A percentile compares a stretch with the other conserved stretches of the same genome.
Conservation (phyloP, 92 coral and sea anemone genomes). For the Desmophyllum pertusum region DNA sequence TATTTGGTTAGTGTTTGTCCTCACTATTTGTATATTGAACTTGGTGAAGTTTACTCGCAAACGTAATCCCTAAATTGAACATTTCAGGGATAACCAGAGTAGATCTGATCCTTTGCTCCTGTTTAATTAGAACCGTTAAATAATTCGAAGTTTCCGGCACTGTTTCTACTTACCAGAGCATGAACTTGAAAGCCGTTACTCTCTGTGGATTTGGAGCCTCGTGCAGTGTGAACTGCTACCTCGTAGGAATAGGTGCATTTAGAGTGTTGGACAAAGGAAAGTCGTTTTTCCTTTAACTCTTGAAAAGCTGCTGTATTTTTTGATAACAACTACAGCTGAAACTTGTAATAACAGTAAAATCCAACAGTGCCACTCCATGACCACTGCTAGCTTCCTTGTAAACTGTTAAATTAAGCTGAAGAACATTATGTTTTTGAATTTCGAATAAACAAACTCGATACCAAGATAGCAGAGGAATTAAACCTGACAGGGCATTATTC, state of each 20-base stretch:
- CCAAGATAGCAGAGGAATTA: neutral
- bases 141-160: too few relatives aligned
- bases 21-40: too few relatives aligned
- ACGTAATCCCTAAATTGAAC: too few relatives aligned
- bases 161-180: slow-evolving; percentile 58
- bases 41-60: too few relatives aligned
- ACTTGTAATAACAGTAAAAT: neutral
- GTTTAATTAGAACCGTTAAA: too few relatives aligned
- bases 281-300: slow-evolving; percentile 6
- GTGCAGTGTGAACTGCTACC: slow-evolving; percentile 80
- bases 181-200: slow-evolving; percentile 74
- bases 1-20: too few relatives aligned
- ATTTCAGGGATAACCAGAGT: too few relatives aligned
- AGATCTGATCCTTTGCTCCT: too few relatives aligned
- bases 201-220: slow-evolving; percentile 87
- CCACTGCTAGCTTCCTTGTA: neutral
- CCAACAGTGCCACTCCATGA: slow-evolving; percentile 19
- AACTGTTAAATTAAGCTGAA: neutral
- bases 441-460: neutral
- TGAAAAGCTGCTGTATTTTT: neutral
- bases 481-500: neutral
- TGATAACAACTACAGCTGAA: neutral
- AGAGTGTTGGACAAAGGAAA: slow-evolving; percentile 35
- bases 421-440: neutral
- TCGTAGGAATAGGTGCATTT: slow-evolving; percentile 85